Base-by-base conservation (phyloP, 2,797 vertebrate species). In the Echiichthys vipera region DNA sequence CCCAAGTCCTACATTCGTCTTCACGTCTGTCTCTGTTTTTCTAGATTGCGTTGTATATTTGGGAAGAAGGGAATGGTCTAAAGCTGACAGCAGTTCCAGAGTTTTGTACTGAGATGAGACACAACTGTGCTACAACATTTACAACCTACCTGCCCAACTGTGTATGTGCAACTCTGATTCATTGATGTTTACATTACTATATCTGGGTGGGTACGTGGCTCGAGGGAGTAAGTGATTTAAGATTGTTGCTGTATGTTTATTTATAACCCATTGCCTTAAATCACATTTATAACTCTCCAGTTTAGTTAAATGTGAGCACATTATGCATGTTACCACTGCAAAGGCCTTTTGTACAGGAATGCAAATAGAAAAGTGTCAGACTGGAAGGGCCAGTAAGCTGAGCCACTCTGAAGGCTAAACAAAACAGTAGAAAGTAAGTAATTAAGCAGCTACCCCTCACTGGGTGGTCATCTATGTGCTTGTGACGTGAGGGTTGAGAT, bases 31-130 rank as follows among this genome's bases (percentile, higher is more conserved):
- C 10, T 49, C 2, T 43, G 4, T 66, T 51, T 61, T 51, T 65
- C 50, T 25, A 98, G 97, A 95, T 98, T 82, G 95, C 96, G 8
- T 90, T 99, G 50, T 98, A 95, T 69, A 95, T 99, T 81, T 98
- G 96, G 96, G 95, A 97, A 64, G 95, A 95, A 47, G 96, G 96
- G 12, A 89, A 87, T 2, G 96, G 96, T n/a, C 93, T 92, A 11
- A 81, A 89, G 71, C 94, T 99, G 51, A 97, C 96, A 1, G 71
- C 92, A 3, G 95, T 96, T 32, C 92, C 94, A 6, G 96, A 97
- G 86, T 94, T 99, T 70, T 98, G 97, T 65, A 95, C 93, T 1
- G 83, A 95, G 34, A 83, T 61, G 0, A 51, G 75, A 40, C 84
- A 84, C 15, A 47, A 83, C 56, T 97, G 96, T 81, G 95, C 91